Conservation (phyloP, 2,888 invertebrate genomes). For the Nebria salina region DNA sequence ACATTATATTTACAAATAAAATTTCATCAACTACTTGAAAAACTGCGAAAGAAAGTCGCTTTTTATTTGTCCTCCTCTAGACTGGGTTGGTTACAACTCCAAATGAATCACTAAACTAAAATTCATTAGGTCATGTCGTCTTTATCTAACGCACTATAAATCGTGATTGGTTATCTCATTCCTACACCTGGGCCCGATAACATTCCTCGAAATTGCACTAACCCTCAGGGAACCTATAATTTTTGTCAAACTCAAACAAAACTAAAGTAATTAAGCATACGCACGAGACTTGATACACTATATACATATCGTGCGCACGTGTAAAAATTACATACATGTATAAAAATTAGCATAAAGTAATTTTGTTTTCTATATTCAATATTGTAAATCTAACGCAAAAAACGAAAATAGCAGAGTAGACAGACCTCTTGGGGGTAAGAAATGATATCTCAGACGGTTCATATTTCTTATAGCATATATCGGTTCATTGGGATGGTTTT, state of each 20-base stretch:
- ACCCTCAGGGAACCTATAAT: constrained; percentile 1
- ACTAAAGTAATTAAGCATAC: constrained; percentile 23
- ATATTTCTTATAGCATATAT: neutral
- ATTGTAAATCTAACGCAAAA: neutral
- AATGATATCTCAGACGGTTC: neutral
- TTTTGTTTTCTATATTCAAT: no score
- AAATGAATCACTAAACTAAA: neutral
- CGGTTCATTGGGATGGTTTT: neutral
- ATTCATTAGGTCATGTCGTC: neutral
- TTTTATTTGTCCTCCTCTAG: no score
- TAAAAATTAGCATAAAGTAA: no score
- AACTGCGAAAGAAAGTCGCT: no score
- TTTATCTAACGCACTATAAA: neutral
- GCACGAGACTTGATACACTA: constrained; percentile 11
- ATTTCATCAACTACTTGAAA: no score
- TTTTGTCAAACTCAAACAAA: constrained; percentile 26
- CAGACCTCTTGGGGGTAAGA: neutral
- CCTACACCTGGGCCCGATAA: neutral
- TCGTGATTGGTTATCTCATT: neutral
- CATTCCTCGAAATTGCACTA: neutral
- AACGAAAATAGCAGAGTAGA: neutral
- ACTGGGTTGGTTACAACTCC: neutral
- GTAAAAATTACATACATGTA: no score
- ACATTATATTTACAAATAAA: no score
- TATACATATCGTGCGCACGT: neutral